Evolutionary conservation across 2,113 vertebrate genomes (phyloP).

Genomic region (Puffinus mauretanicus): DNA sequence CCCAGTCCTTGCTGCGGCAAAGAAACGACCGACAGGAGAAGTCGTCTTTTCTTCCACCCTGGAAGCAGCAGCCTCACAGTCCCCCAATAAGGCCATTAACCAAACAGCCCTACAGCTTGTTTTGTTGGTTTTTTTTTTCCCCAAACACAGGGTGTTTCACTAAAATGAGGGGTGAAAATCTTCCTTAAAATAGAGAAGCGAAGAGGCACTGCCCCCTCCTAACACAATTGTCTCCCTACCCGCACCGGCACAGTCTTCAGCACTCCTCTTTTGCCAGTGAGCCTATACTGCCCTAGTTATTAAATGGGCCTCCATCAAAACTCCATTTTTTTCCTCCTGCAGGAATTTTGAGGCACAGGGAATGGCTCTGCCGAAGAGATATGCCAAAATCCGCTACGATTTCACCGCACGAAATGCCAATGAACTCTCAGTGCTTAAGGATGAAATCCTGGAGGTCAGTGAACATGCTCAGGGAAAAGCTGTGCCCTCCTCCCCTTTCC

Average conservation of each 20-base stretch:
- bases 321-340: background rate
- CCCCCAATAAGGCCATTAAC: background rate
- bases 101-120: background rate
- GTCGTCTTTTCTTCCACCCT: background rate
- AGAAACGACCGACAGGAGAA: background rate
- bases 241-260: background rate
- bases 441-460: slow-evolving; percentile 90
- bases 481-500: background rate
- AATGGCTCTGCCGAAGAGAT: slow-evolving; percentile 72
- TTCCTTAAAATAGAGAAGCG: background rate
- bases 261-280: background rate
- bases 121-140: too few relatives aligned
- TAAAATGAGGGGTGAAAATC: background rate
- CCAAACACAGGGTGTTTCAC: background rate
- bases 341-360: slow-evolving; percentile 79
- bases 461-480: background rate
- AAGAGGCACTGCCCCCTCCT: background rate
- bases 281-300: background rate
- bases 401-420: slow-evolving; percentile 92
- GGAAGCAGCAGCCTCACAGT: background rate
- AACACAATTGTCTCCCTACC: too few relatives aligned
- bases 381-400: slow-evolving; percentile 88
- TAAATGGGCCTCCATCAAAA: background rate
- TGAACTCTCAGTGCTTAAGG: slow-evolving; percentile 91
- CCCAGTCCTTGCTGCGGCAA: background rate